Evolutionary conservation across 2,797 vertebrate genomes (phyloP).

Genomic region (Tympanoctomys barrerae): DNA sequence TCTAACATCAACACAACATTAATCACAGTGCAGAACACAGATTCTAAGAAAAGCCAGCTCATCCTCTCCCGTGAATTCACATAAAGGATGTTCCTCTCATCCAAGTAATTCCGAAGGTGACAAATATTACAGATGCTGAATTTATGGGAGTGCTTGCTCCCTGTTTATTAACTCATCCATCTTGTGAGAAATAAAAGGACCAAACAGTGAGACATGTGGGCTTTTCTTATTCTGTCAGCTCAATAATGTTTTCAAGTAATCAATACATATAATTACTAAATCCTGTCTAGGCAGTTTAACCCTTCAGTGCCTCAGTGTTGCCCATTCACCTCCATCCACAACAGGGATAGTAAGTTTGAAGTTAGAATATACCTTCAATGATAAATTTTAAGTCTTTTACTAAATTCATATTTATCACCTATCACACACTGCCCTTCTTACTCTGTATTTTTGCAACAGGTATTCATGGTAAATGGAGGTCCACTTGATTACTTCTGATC

Average conservation of each 20-base stretch:
- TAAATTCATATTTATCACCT: constrained; percentile 10
- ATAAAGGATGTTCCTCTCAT: constrained; percentile 87
- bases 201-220: constrained; percentile 78
- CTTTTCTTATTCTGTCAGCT: constrained; percentile 86
- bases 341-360: constrained; percentile 50
- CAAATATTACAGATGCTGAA: constrained; percentile 90
- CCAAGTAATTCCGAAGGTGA: constrained; percentile 88
- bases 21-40: constrained; percentile 80
- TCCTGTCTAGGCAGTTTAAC: constrained; percentile 84
- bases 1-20: constrained; percentile 83
- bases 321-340: constrained; percentile 6
- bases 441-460: background rate
- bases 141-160: constrained; percentile 88
- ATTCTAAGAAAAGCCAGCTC: constrained; percentile 77
- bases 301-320: constrained; percentile 72
- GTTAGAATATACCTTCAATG: constrained; percentile 71
- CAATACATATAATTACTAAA: constrained; percentile 88
- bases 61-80: constrained; percentile 84
- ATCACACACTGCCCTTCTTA: background rate
- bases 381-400: constrained; percentile 32
- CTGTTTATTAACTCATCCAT: constrained; percentile 90
- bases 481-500: background rate
- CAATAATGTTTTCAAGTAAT: constrained; percentile 86
- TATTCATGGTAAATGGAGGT: background rate
- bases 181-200: constrained; percentile 88